A percentile compares a stretch with the other conserved stretches of the same genome.
These are phyloP conservation scores for Sebastes iracundus DNA, from an alignment of 2,797 vertebrate genomes.

Conservation along the genomic window DNA sequence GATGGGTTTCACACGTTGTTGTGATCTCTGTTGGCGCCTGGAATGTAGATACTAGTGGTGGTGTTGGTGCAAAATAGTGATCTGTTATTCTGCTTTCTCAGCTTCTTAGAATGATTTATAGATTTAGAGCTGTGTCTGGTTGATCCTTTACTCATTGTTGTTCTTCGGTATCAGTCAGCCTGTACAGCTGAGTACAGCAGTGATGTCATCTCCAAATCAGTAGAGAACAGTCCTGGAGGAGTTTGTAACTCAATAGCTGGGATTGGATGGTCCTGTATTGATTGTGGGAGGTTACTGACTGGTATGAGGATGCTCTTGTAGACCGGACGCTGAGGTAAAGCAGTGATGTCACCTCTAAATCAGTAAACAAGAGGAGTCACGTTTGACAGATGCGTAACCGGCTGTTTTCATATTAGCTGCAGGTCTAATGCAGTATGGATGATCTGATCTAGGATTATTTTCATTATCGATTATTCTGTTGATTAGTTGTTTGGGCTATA, in stretches of 20 bases:
- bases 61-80: neutral
- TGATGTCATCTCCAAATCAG: slow-evolving; percentile 20
- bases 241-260: neutral
- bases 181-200: neutral
- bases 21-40: slow-evolving; percentile 16
- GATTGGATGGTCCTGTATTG: slow-evolving; percentile 6
- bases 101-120: neutral
- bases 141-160: neutral
- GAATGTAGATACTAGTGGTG: slow-evolving; percentile 5
- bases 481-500: no score
- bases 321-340: neutral
- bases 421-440: neutral
- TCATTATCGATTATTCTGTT: no score
- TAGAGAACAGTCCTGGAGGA: neutral
- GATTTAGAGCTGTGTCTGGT: neutral
- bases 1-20: slow-evolving; percentile 31
- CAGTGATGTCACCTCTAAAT: slow-evolving; percentile 21
- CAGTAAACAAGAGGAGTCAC: slow-evolving; percentile 9
- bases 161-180: neutral
- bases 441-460: accelerated
- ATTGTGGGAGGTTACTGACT: slow-evolving; percentile 7
- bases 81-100: neutral
- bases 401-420: neutral
- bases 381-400: neutral
- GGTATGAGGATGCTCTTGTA: neutral